Conservation (phyloP, 2,797 vertebrate species). For the Austrolebias charrua region DNA sequence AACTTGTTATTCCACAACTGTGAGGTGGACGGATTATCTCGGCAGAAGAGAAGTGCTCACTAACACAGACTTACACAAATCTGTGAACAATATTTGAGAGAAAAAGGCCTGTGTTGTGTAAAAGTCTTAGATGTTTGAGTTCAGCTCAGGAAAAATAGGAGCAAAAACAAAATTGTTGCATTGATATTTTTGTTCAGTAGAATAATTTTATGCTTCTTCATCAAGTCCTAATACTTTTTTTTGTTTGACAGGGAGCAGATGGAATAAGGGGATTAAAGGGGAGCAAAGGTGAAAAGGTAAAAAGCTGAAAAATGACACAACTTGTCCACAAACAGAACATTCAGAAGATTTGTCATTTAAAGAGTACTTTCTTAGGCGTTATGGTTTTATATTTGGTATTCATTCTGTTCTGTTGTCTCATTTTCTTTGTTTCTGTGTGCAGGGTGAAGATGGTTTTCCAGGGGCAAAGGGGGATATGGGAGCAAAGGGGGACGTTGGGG, state of each 20-base stretch:
- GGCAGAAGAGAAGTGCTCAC: too few relatives aligned
- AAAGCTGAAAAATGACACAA: slow-evolving; percentile 13
- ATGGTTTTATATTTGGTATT: slow-evolving; percentile 4
- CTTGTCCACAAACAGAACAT: background rate
- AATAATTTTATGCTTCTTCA: too few relatives aligned
- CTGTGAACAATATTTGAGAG: too few relatives aligned
- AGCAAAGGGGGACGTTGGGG: slow-evolving; percentile 90
- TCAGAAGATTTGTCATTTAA: too few relatives aligned
- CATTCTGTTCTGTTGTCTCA: background rate
- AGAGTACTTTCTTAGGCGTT: too few relatives aligned
- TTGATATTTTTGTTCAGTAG: too few relatives aligned
- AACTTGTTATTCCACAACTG: too few relatives aligned
- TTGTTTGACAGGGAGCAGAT: slow-evolving; percentile 86
- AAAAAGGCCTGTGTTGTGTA: too few relatives aligned
- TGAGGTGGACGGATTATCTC: too few relatives aligned
- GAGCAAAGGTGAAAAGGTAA: slow-evolving; percentile 96
- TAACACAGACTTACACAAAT: too few relatives aligned
- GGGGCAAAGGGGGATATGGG: slow-evolving; percentile 97
- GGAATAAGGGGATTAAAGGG: slow-evolving; percentile 94
- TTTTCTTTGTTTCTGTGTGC: slow-evolving; percentile 11
- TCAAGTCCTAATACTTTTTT: background rate
- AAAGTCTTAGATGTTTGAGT: too few relatives aligned
- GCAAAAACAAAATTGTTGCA: background rate
- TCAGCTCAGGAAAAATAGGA: too few relatives aligned
- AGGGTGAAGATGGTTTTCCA: slow-evolving; percentile 97